phyloP scores from a whole-genome alignment of 1,140 invertebrate genomes.

The Drosophila pandora region DNA sequence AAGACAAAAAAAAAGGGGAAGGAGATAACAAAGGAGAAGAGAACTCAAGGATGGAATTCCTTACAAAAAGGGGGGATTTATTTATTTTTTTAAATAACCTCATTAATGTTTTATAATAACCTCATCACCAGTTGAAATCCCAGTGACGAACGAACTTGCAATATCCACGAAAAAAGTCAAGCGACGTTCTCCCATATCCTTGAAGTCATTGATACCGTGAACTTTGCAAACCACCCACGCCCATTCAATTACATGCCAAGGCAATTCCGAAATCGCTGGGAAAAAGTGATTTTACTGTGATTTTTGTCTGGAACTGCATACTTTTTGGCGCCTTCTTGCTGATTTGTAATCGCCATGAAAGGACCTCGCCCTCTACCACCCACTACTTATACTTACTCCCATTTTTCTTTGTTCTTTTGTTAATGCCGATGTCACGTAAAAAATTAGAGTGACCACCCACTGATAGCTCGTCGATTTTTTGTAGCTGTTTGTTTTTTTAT shows the following conservation, averaged over 20 bases:
- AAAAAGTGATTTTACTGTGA: constrained; percentile 62
- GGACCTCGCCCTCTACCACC: constrained; percentile 9
- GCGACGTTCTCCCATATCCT: background rate
- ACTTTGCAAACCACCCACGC: constrained; percentile 37
- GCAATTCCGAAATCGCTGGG: constrained; percentile 62
- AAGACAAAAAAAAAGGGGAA: constrained; percentile 18
- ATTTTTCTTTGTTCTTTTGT: constrained; percentile 31
- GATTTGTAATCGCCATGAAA: constrained; percentile 49
- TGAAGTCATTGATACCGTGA: constrained; percentile 33
- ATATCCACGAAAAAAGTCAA: no score
- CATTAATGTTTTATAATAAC: no score
- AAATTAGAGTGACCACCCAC: constrained; percentile 76
- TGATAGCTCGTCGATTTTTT: constrained; percentile 48
- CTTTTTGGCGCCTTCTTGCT: constrained; percentile 70
- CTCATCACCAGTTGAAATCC: no score
- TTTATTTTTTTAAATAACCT: background rate
- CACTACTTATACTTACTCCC: constrained; percentile 3
- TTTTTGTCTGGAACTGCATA: constrained; percentile 69
- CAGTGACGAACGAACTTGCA: no score
- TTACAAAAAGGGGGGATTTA: background rate
- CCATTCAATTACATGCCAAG: constrained; percentile 65
- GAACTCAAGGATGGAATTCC: constrained; percentile 29
- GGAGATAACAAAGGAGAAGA: constrained; percentile 11
- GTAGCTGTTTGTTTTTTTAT: constrained; percentile 1
- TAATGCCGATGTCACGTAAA: constrained; percentile 73